Conservation (phyloP, 2,888 invertebrate genomes). For the Thumatha senex region DNA sequence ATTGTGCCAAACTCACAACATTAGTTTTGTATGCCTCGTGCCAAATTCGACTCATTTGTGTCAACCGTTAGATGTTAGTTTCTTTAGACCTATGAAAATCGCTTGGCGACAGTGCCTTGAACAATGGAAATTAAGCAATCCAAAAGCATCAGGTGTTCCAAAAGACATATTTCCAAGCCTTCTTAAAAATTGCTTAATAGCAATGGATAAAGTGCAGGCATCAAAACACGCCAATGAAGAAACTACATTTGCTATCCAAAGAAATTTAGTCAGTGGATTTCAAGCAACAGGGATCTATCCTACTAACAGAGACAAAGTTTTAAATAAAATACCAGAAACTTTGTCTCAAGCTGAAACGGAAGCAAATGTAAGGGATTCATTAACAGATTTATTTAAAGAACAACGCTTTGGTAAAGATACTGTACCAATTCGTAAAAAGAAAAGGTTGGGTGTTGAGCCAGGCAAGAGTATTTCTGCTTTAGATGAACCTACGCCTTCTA, state of each 20-base stretch:
- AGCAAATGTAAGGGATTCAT: no score
- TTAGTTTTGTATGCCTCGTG: conserved; percentile 19
- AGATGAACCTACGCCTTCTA: no score
- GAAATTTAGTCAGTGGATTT: no score
- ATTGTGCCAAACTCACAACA: conserved; percentile 15
- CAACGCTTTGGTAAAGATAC: background rate
- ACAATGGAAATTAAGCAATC: conserved; percentile 17
- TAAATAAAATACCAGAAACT: no score
- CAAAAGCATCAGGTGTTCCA: conserved; percentile 2
- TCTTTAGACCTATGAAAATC: conserved; percentile 23
- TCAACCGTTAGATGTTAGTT: conserved; percentile 25
- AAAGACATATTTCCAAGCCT: conserved; percentile 1
- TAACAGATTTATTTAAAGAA: no score
- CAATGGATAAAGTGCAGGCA: conserved; percentile 3
- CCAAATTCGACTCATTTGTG: conserved; percentile 13
- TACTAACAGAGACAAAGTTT: no score
- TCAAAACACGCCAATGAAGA: background rate
- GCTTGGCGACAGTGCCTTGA: conserved; percentile 23
- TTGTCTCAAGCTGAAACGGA: no score
- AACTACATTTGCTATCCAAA: background rate
- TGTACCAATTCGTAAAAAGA: background rate
- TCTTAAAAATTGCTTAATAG: conserved; percentile 1
- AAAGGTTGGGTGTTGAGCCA: background rate
- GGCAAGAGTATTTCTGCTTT: background rate
- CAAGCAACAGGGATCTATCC: no score